phyloP scores from a whole-genome alignment of 2,113 vertebrate species.

The Macquaria ambigua region DNA sequence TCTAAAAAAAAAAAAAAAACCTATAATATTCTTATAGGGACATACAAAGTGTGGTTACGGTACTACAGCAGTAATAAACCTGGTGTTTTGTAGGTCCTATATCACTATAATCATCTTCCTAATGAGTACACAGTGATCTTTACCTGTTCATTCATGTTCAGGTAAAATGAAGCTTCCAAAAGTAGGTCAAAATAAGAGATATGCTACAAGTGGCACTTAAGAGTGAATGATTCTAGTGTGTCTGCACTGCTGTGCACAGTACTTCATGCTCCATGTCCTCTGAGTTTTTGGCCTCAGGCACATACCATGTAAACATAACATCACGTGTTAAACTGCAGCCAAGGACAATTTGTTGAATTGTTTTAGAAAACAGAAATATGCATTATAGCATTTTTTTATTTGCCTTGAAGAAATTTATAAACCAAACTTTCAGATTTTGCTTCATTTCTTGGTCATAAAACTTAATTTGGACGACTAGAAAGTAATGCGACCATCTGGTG shows the following conservation, averaged over 20 bases:
- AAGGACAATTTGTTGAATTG: background rate
- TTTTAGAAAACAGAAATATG: background rate
- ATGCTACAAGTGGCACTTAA: background rate
- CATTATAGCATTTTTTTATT: background rate
- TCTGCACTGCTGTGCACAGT: background rate
- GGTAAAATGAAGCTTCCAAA: background rate
- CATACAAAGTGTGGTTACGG: background rate
- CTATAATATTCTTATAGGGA: background rate
- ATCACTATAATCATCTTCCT: background rate
- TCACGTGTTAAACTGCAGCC: conserved; percentile 6
- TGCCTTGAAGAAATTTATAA: background rate
- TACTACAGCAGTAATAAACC: background rate
- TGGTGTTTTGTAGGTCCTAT: background rate
- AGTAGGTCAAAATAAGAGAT: conserved; percentile 10
- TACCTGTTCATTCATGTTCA: background rate
- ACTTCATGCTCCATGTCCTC: background rate
- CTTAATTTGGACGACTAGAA: background rate
- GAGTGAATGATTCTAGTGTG: background rate
- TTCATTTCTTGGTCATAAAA: background rate
- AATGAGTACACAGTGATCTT: background rate
- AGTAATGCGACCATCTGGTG: background rate
- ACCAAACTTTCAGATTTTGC: background rate
- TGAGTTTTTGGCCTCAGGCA: background rate
- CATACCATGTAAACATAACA: background rate
- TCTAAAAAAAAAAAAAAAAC: background rate